These are phyloP conservation scores for Platichthys stellatus DNA, from an alignment of 2,113 vertebrate species.

Conservation along the genomic window DNA sequence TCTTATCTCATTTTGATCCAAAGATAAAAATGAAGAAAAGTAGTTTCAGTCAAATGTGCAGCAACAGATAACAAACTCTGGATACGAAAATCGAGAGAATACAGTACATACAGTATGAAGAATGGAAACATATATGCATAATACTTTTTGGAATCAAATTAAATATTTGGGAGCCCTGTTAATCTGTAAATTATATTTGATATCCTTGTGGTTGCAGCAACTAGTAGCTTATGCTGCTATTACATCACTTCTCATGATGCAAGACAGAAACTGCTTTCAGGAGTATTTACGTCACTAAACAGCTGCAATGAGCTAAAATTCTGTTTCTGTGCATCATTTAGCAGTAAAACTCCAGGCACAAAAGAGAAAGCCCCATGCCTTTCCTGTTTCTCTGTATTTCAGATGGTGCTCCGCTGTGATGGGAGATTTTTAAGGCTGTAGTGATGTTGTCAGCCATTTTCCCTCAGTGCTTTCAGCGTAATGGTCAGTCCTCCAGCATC, in stretches of 20 bases:
- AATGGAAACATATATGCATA: no score
- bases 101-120: no score
- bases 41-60: not conserved
- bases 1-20: not conserved
- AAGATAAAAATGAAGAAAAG: not conserved
- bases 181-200: not conserved
- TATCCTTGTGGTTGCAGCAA: not conserved
- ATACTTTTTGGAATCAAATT: not conserved
- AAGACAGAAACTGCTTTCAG: not conserved
- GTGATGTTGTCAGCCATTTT: conserved; percentile 63
- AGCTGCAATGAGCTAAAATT: no score
- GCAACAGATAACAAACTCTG: not conserved
- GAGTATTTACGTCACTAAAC: not conserved
- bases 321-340: no score
- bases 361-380: no score
- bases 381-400: no score
- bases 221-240: not conserved
- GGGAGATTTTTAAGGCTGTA: not conserved
- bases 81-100: not conserved
- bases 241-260: not conserved
- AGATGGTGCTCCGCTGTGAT: no score
- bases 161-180: not conserved
- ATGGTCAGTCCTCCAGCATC: conserved; percentile 66
- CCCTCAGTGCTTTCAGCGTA: conserved; percentile 74
- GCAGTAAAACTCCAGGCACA: no score